These are phyloP conservation scores for Alexandromys fortis DNA, from an alignment of 2,113 vertebrate species.

Conservation along the genomic window DNA sequence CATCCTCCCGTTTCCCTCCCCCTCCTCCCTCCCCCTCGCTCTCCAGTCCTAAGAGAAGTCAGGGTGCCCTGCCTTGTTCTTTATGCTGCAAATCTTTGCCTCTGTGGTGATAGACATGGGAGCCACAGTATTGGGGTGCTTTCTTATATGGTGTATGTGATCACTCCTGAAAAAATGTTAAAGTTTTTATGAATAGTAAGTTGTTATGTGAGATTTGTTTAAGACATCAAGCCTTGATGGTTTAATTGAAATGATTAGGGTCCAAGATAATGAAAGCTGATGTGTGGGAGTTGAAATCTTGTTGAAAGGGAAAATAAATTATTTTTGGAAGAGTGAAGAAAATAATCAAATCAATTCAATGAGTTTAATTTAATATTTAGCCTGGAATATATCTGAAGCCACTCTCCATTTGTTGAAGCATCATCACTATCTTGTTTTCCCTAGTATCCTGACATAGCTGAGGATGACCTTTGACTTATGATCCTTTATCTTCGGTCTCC, in stretches of 20 bases:
- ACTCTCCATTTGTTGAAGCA: neutral
- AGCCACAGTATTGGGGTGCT: neutral
- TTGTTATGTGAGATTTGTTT: neutral
- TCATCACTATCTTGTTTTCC: neutral
- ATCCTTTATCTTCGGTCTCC: neutral
- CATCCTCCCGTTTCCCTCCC: too few species aligned
- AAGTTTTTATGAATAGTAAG: neutral
- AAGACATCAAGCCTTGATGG: neutral
- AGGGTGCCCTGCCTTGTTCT: too few species aligned
- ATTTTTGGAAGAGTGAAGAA: neutral
- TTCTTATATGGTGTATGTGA: neutral
- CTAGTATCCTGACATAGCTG: too few species aligned
- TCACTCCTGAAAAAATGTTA: neutral
- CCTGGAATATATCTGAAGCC: neutral
- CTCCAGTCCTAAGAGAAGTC: too few species aligned
- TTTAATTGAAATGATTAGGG: neutral
- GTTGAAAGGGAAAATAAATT: neutral
- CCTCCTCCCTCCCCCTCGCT: too few species aligned
- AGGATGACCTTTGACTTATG: neutral
- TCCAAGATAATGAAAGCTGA: neutral
- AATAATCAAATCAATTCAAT: neutral
- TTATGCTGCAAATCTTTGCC: neutral
- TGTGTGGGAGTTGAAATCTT: neutral
- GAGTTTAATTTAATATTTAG: neutral
- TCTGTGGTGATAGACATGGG: neutral